Conservation (phyloP, 2,113 vertebrate species). For the Channa argus region DNA sequence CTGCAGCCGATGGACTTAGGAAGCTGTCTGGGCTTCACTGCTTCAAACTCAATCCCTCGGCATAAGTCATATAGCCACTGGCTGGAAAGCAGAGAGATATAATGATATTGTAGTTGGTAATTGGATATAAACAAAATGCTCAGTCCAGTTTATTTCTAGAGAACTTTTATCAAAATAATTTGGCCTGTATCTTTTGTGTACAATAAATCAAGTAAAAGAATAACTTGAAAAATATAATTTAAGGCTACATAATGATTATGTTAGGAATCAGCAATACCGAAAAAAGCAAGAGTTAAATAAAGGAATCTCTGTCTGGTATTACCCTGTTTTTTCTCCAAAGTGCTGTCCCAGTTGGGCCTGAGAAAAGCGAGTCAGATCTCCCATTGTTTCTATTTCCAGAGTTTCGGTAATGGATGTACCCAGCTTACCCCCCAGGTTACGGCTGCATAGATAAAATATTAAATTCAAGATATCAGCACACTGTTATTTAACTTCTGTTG, state of each 20-base stretch:
- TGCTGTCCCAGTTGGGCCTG: slow-evolving; percentile 87
- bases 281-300: neutral
- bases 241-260: neutral
- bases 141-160: neutral
- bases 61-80: slow-evolving; percentile 94
- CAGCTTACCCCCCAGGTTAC: slow-evolving; percentile 94
- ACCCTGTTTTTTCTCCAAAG: slow-evolving; percentile 98
- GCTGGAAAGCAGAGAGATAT: slow-evolving; percentile 72
- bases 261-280: neutral
- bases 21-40: slow-evolving; percentile 92
- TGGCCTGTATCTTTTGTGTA: no score
- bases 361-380: slow-evolving; percentile 88
- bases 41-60: slow-evolving; percentile 94
- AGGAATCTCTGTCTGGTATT: slow-evolving; percentile 51
- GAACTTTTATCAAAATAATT: no score
- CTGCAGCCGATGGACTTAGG: slow-evolving; percentile 96
- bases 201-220: no score
- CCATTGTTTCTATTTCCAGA: slow-evolving; percentile 90
- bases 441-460: slow-evolving; percentile 76
- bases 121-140: neutral
- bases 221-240: no score
- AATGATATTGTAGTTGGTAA: neutral
- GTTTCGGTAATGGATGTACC: slow-evolving; percentile 88
- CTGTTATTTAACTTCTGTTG: neutral
- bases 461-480: neutral